Base-by-base conservation (phyloP, 30 jellyfish, hydroid and myxozoan species). In the Aurelia coerulea region DNA sequence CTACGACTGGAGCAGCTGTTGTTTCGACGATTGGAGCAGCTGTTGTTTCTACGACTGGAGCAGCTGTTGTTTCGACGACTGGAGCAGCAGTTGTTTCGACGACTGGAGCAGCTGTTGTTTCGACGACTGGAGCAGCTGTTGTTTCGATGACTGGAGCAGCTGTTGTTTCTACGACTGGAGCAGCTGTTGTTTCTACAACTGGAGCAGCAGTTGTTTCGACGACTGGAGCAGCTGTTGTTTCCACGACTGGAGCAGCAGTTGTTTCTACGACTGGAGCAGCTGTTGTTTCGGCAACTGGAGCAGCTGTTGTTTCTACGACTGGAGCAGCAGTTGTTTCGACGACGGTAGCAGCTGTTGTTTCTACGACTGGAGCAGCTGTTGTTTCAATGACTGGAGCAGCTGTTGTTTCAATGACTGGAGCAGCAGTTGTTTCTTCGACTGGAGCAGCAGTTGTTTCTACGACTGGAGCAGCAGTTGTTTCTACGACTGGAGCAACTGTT, bases 191-290 rank as follows among this genome's bases (percentile, higher is more conserved):
- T 80, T 80, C 85, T 0, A 62, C 68, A 12, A 35, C 66, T 71
- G 81, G 81, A 11, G 81, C 81, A 71, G 29, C 81, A 19, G 81
- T 71, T 1, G 76, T 65, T 29, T 66, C 35, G 19, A 11, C 14
- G 72, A 46, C 78, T 51, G 90, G 83, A 49, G 88, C 78, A 10
- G 88, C 56, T 8, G 78, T 77, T 17, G 84, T 74, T 37, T 74
- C 73, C 2, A 31, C 84, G 18, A 9, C 42, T 7, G 73, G 76
- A 15, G 76, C 76, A 65, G 3, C 76, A 0, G 76, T 65, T 13
- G 76, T 65, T 35, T 46, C 81, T 0, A 71, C 68, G 42, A 39
- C 63, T 49, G 81, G 65, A 11, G 81, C 81, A 19, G 63, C 68
- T 2, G 81, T 71, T 0, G 76, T 65, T 65, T 65, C 76, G 2